Base-by-base conservation (phyloP, 2,113 vertebrate genomes). In the Chaetops frenatus region DNA sequence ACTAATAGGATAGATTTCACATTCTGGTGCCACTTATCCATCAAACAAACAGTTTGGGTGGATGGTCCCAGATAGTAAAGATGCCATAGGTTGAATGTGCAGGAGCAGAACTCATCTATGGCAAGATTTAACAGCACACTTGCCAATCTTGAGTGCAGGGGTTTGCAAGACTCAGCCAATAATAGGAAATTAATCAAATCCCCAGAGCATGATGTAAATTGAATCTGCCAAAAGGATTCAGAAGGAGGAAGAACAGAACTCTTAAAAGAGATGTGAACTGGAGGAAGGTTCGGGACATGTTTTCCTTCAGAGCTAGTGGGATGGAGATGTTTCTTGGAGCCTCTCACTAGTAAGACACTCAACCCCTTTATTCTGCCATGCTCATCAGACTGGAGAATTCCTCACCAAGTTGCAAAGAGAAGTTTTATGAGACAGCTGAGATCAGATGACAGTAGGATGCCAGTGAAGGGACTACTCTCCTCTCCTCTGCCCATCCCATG, bases 141-240 rank as follows among this genome's bases (percentile, higher is more conserved):
- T 57, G 40, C 47, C 44, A 91, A 23, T 36, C 19, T 6, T 62
- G 53, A 88, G 33, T 6, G 25, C 19, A 79, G 22, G 15, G 33
- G 31, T 78, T 91, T 88, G 51, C 33, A 90, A 54, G 40, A 65
- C 57, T 60, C 3, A 1, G 20, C 60, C 47, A 79, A 71, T 92
- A 89, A 83, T n/a, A 83, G 47, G 35, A 86, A 90, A 96, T 92
- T 76, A 79, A 94, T 88, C 57, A 78, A 81, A 70, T 81, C 72
- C 45, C 31, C 8, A 79, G 91, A 58, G 79, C 1, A 5, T 11
- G 44, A 33, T 0, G 0, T 27, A 94, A 87, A 96, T 40, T 82
- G 27, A 79, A 86, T 94, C 53, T 95, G 74, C 48, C 86, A 90
- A 66, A 93, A 95, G n/a, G 92, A 85, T 56, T 86, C 56, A 69